phyloP scores from a whole-genome alignment of 2,888 invertebrate species.

The Litoditis marina region DNA sequence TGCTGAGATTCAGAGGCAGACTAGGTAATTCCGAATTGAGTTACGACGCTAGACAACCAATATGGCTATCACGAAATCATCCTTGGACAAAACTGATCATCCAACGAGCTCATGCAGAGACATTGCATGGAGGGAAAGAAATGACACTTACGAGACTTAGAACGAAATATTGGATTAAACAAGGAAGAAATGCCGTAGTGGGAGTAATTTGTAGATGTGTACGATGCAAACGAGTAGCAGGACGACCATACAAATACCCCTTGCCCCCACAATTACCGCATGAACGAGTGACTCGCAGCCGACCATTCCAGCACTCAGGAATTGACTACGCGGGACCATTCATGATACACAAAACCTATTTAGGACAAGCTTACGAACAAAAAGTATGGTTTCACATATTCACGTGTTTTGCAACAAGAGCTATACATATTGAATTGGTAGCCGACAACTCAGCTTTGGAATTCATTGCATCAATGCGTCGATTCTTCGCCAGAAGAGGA shows the following conservation, averaged over 20 bases:
- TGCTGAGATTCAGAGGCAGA: background rate
- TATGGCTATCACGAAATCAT: background rate
- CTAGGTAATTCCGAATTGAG: too few relatives aligned
- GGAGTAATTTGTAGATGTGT: background rate
- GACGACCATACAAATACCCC: background rate
- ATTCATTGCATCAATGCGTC: background rate
- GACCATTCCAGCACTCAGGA: background rate
- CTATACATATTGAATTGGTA: background rate
- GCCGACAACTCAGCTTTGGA: background rate
- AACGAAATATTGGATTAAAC: background rate
- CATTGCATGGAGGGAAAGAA: background rate
- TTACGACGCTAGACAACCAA: background rate
- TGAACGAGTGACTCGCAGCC: background rate
- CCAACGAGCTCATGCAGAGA: background rate
- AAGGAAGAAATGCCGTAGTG: background rate
- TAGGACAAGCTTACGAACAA: background rate
- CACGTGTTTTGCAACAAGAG: constrained; percentile 1
- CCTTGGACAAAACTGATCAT: background rate
- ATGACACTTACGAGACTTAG: background rate
- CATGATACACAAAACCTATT: too few relatives aligned
- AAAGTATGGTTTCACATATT: background rate
- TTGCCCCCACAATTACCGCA: background rate
- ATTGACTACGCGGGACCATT: background rate
- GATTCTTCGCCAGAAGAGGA: background rate
- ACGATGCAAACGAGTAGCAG: background rate